These are phyloP conservation scores for Dysmachus trigonus DNA, from an alignment of 2,888 invertebrate genomes.

Conservation along the genomic window DNA sequence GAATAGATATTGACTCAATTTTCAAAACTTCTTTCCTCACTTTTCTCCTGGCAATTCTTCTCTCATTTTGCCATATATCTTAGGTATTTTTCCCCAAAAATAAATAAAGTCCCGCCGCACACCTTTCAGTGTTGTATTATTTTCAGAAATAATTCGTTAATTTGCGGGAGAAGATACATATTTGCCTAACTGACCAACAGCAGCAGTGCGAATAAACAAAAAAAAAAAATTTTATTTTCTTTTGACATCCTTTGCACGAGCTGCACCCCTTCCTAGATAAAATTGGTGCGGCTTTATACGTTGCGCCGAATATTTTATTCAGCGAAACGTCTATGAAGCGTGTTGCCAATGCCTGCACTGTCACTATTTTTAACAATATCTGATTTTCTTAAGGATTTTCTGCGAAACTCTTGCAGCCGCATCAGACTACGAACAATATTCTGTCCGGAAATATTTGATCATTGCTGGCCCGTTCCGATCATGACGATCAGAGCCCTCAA, in stretches of 20 bases:
- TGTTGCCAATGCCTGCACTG: background rate
- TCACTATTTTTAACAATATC: background rate
- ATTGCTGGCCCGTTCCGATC: background rate
- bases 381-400: background rate
- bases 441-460: background rate
- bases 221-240: background rate
- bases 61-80: slow-evolving; percentile 4
- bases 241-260: background rate
- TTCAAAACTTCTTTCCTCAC: slow-evolving; percentile 18
- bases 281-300: background rate
- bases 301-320: background rate
- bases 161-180: background rate
- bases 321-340: background rate
- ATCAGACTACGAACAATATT: background rate
- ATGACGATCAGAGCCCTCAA: background rate
- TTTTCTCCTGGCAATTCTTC: background rate
- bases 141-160: slow-evolving; percentile 32
- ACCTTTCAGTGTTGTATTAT: slow-evolving; percentile 1
- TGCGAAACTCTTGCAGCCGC: background rate
- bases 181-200: background rate
- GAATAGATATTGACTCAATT: slow-evolving; percentile 42
- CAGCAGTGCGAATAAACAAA: background rate
- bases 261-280: background rate
- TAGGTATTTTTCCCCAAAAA: slow-evolving; percentile 6
- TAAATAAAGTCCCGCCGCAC: background rate